phyloP scores from a whole-genome alignment of 2,888 invertebrate species.

The Callosobruchus maculatus region DNA sequence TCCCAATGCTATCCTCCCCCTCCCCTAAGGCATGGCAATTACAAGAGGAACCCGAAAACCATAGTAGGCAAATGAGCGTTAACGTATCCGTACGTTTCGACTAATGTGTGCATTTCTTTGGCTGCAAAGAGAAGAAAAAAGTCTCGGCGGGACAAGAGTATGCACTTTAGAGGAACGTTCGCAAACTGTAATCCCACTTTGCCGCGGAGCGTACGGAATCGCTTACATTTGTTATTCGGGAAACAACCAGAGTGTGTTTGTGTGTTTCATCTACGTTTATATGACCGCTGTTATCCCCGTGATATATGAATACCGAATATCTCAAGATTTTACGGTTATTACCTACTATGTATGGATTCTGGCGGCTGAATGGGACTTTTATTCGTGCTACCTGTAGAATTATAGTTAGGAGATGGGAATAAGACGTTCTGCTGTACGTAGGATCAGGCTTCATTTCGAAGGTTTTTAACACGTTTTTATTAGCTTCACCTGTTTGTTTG shows the following conservation, averaged over 20 bases:
- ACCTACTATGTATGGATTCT: background rate
- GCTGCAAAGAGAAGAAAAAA: background rate
- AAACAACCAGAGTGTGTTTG: background rate
- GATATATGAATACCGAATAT: background rate
- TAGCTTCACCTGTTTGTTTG: too few species aligned
- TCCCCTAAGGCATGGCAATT: too few species aligned
- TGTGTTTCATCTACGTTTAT: background rate
- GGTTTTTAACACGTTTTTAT: too few species aligned
- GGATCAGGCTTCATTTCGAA: too few species aligned
- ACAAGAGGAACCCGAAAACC: too few species aligned
- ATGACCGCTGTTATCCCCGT: background rate
- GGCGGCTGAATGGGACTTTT: background rate
- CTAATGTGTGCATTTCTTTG: background rate
- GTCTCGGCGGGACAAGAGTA: background rate
- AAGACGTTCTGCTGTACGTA: too few species aligned
- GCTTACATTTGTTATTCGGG: background rate
- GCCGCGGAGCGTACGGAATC: background rate
- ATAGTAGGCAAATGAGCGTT: background rate
- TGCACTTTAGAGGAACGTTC: background rate
- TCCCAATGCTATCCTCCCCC: too few species aligned
- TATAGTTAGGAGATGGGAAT: too few species aligned
- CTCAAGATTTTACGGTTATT: background rate
- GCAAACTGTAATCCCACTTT: background rate
- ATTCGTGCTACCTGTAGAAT: background rate
- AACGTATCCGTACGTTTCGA: background rate